Base-by-base conservation (phyloP, 1,140 invertebrate genomes). In the Schlechtendalia chinensis region DNA sequence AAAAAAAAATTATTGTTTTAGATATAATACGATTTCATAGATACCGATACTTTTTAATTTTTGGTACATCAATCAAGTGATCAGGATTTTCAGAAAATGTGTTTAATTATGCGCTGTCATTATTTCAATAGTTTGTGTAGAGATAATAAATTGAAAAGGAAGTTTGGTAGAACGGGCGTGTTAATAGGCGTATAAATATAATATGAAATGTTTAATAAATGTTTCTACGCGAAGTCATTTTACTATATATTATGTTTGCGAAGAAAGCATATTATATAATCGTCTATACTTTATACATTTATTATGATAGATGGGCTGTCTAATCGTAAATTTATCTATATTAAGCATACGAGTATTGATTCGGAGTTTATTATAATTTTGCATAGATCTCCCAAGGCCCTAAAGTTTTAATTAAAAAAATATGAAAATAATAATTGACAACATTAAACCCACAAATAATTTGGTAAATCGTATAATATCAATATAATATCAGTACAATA, bases 291-390 rank as follows among this genome's bases (percentile, higher is more conserved):
- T 16, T n/a, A 50, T 54, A 69, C 6, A 69, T 69, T 50, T 50
- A 50, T 50, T 27, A 69, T 69, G 67, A 69, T 50, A 14, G 22
- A 69, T 69, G 45, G 24, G 67, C 67, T 69, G 65, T 69, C 22
- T 47, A 47, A 24, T 5, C 16, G 17, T 50, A 50, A 50, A 69
- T 50, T 50, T 50, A 69, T 69, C 22, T 14, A 8, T 27, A 6
- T 27, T 69, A 24, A 24, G 14, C 45, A 27, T 14, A 39, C 16
- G 22, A 50, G 22, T 50, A 11, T 50, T 69, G 12, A 16, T 11
- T 69, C 14, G 45, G 14, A 16, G 0, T 24, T 50, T 17, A 69
- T 47, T 69, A 47, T 24, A 50, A 17, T 47, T 69, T 47, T 69
- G 67, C 16, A 27, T 50, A 3, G 39, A 50, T 50, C 22, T 69